Evolutionary conservation across 2,888 invertebrate genomes (phyloP).

Genomic region (Pharmacophagus antenor): DNA sequence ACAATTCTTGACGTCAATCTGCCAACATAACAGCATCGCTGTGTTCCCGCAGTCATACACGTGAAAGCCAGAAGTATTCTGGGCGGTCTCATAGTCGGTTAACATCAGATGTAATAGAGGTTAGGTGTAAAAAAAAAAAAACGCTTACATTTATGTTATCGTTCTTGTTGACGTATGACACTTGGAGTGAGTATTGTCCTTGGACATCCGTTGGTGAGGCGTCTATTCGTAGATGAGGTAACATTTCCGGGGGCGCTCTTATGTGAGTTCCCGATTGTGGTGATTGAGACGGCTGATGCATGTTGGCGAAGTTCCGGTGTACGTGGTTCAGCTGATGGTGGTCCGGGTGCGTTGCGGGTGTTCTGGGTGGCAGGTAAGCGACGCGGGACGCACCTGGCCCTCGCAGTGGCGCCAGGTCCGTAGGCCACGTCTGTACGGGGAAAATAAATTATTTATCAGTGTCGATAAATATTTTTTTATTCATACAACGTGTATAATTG

Average conservation of each 20-base stretch:
- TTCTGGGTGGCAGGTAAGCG: neutral
- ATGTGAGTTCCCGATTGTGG: neutral
- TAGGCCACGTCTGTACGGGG: neutral
- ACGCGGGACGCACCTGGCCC: neutral
- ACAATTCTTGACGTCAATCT: no score
- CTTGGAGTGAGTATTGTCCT: neutral
- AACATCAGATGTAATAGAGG: no score
- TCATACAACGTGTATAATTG: neutral
- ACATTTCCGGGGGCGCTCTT: no score
- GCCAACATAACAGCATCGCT: no score
- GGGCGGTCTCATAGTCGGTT: no score
- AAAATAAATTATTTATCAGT: neutral
- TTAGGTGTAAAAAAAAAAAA: no score
- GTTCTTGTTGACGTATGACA: neutral
- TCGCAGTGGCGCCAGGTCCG: neutral
- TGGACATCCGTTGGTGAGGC: neutral
- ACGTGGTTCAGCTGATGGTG: neutral
- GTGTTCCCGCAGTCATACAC: no score
- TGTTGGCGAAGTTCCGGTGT: neutral
- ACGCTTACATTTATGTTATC: no score
- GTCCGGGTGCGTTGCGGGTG: neutral
- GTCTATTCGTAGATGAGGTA: neutral
- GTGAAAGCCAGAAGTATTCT: no score
- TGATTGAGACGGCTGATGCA: neutral
- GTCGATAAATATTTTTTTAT: neutral